Base-by-base conservation (phyloP, 2,113 vertebrate genomes). In the Equus quagga region DNA sequence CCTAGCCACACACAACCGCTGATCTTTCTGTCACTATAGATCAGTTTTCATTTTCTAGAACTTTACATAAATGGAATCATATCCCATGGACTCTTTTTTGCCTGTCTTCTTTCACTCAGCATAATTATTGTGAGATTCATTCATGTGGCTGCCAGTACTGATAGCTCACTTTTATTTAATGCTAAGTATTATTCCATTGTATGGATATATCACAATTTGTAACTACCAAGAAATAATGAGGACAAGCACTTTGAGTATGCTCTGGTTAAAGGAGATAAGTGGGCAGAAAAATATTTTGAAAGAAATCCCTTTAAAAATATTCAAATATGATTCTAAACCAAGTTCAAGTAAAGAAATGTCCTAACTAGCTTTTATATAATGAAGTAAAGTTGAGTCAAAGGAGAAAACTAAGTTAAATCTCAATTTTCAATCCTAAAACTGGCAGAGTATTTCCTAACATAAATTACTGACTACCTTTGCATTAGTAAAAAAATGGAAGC, bases 321-420 rank as follows among this genome's bases (percentile, higher is more conserved):
- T 93, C 33, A 76, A 83, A 84, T 76, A 46, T 51, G 51, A 82
- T 89, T 84, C 31, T 78, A 84, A 89, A 62, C 21, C 49, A 89
- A 78, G 44, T 51, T 78, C 62, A 89, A 83, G 17, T 33, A 78
- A 78, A 87, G 78, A 51, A 62, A 69, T 54, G 8, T 9, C 24
- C 44, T 41, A 49, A 28, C 15, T 11, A 96, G 26, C 11, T 54
- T 81, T 89, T 93, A 84, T 23, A 84, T n/a, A 70, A 78, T 84
- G n/a, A 24, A 93, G 62, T n/a, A 70, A 58, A 62, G 33, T 58
- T 17, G 12, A 56, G 8, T 51, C 56, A 75, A 83, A 51, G 26
- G 21, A 89, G n/a, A 75, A 81, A 89, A 70, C 24, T 33, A 78
- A 62, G 21, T 44, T 70, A 75, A 78, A 89, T 78, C 4, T 83